Base-by-base conservation (phyloP, 2,113 vertebrate species). In the Pipra filicauda region DNA sequence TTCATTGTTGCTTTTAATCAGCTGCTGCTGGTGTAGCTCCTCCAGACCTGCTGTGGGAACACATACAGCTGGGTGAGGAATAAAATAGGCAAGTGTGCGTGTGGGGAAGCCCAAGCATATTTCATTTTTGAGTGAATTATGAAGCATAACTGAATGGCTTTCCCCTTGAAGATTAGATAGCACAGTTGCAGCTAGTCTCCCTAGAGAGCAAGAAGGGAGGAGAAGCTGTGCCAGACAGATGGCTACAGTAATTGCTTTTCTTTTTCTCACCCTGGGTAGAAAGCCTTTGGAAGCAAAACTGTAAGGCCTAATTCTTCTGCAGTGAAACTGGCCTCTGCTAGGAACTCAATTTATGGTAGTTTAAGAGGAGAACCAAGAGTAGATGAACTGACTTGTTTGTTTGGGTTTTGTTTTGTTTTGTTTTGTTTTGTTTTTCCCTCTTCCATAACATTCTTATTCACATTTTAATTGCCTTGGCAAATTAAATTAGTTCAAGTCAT, bases 171-270 rank as follows among this genome's bases (percentile, higher is more conserved):
- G 57, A 65, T 33, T 18, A 58, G 77, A 31, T n/a, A 43, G 79
- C 59, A 37, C 59, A 49, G 44, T 88, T 75, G 44, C 31, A 71
- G 57, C 15, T 9, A 43, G 20, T 23, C 28, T 64, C 73, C 65
- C 76, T 72, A 41, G 79, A 74, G 91, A 78, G 52, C 61, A 49
- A 48, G 44, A 24, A 81, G 71, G 87, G 91, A 80, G 43, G 70
- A 91, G 84, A 85, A 93, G 86, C 54, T 55, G n/a, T 54, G 51
- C 64, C 59, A 54, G 66, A 49, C 89, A 94, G 79, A 89, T 91
- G 90, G 92, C 89, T 71, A 0, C 33, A 39, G 44, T 80, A 91
- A 95, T 95, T 86, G 81, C 78, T 71, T 88, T 92, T 92, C 44
- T 94, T 81, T 76, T 67, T 35, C 52, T 62, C 4, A 8, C 7